Percentiles rank a stretch among this genome's conserved stretches.
Conservation (phyloP, 2,888 invertebrate species). For the Phymatocera aterrima region DNA sequence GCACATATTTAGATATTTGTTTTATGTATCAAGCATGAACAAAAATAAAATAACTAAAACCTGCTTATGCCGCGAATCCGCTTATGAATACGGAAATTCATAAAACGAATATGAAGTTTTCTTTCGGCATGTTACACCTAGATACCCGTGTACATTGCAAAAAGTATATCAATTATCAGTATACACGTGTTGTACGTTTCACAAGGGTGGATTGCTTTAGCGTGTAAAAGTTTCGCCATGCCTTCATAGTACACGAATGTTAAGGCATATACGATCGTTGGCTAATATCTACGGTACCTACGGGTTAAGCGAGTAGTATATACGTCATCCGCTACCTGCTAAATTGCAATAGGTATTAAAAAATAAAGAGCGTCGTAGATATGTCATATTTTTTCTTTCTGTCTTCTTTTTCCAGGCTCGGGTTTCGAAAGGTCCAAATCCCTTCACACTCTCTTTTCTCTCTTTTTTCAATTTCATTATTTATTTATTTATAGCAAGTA, state of each 20-base stretch:
- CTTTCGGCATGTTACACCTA: not conserved
- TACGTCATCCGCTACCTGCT: conserved; percentile 41
- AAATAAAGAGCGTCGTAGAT: conserved; percentile 17
- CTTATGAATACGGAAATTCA: not conserved
- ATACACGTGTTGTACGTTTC: not conserved
- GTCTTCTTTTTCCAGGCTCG: too few species aligned
- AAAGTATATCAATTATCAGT: too few species aligned
- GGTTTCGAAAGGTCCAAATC: not conserved
- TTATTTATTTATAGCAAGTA: not conserved
- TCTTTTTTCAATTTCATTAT: too few species aligned
- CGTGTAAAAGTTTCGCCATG: conserved; percentile 42
- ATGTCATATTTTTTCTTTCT: too few species aligned
- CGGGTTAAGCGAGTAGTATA: conserved; percentile 27
- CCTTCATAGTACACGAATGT: conserved; percentile 19
- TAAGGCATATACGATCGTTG: conserved; percentile 33
- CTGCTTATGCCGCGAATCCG: too few species aligned
- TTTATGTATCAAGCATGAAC: not conserved
- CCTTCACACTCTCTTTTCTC: too few species aligned
- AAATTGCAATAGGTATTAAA: conserved; percentile 31
- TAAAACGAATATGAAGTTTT: not conserved
- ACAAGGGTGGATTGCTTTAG: conserved; percentile 34
- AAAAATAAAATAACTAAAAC: not conserved
- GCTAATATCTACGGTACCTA: conserved; percentile 40
- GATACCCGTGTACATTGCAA: not conserved
- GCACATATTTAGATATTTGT: conserved; percentile 2